Evolutionary conservation across 2,797 vertebrate species (phyloP).

Genomic region (Sorex maritimensis): DNA sequence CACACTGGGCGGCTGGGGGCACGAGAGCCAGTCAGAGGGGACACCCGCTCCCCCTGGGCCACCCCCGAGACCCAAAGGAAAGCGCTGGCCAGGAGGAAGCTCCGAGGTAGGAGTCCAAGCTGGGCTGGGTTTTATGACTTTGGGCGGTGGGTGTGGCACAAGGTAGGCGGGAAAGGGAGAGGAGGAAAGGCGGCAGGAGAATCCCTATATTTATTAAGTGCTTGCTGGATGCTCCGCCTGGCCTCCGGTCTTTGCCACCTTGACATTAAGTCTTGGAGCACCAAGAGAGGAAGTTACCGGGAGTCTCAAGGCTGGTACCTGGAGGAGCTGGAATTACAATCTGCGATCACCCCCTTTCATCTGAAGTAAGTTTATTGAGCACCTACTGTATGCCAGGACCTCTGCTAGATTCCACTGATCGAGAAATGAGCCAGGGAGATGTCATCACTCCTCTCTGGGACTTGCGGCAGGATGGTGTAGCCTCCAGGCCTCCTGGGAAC

Average conservation of each 20-base stretch:
- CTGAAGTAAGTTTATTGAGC: not conserved
- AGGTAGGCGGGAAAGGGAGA: not conserved
- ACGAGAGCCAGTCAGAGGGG: constrained; percentile 23
- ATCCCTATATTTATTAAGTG: not conserved
- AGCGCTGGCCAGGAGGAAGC: not conserved
- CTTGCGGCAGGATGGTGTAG: not conserved
- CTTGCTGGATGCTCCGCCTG: constrained; percentile 47
- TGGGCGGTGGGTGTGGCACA: constrained; percentile 71
- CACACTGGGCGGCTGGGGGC: constrained; percentile 40
- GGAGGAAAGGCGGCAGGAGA: constrained; percentile 1
- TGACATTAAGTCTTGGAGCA: not conserved
- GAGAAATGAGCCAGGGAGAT: not conserved
- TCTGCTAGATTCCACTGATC: not conserved
- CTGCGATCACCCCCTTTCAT: no score
- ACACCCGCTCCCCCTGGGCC: not conserved
- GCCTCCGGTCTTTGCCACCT: not conserved
- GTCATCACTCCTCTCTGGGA: not conserved
- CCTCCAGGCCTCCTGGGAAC: no score
- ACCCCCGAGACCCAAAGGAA: not conserved
- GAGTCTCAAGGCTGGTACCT: not conserved
- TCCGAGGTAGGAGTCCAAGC: not conserved
- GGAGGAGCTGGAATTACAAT: not conserved
- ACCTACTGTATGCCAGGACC: not conserved
- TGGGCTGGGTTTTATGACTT: constrained; percentile 84
- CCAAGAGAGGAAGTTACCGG: not conserved